Evolutionary conservation across 2,797 vertebrate genomes (phyloP), one percentile per base, ranked within the genome.

Genomic region (Gymnothorax reevesii): DNA sequence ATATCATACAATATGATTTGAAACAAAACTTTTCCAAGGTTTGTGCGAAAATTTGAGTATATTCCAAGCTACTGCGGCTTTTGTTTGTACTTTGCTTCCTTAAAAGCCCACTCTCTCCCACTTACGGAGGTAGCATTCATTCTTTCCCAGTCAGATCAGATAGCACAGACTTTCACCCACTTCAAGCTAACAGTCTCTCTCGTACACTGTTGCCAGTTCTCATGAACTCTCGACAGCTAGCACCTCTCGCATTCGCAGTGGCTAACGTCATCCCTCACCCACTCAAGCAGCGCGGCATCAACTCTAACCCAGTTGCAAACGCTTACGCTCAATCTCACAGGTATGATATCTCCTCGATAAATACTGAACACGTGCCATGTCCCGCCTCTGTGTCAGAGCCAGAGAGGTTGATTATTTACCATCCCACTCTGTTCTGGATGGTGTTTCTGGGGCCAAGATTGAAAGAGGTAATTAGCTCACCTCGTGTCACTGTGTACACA

Each of bases 401-500:
- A 52, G 33, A 1, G 13, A 15, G 10, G 73, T 20, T 20, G 66
- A 83, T 86, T 86, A 88, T 88, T 69, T 88, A 64, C 77, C 82
- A 83, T 83, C 80, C 85, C 59, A 83, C 85, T 22, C 79, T 7
- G 27, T 60, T 62, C 84, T 57, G 57, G 84, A n/a, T 27, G 33
- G 27, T 86, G 89, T 83, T 85, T 90, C 0, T 86, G 90, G 91
- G 92, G 91, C 91, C 86, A 62, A 89, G 92, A 94, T 94, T 94
- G 33, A 93, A 93, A 94, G 93, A 92, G 91, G 88, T 93, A 94
- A 94, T 94, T 93, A 94, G 90, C 91, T 89, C 82, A 89, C 88
- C 88, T 87, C 64, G 88, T 87, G 90, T 92, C 91, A 92, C 93
- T 90, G 91, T 79, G 33, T 86, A 89, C 89, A 87, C 73, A 17